Percentiles rank a stretch among this genome's conserved stretches.
Conservation (phyloP, 2,797 vertebrate genomes). For the Zonotrichia albicollis region DNA sequence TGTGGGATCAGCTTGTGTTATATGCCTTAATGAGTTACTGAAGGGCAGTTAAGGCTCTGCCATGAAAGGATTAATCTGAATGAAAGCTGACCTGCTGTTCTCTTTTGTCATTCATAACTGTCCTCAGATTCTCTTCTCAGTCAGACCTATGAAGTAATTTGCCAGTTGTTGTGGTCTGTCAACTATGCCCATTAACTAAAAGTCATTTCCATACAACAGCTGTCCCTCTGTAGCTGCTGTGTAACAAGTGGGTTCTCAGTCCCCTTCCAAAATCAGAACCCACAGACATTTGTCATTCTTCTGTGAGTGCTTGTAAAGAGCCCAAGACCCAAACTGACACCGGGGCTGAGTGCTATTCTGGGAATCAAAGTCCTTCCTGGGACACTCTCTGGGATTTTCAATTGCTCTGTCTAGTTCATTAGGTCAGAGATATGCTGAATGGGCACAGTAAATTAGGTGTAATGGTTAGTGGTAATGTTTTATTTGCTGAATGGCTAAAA, state of each 20-base stretch:
- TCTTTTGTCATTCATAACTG: constrained; percentile 50
- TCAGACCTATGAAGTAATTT: constrained; percentile 42
- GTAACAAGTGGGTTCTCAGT: not conserved
- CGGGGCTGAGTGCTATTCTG: not conserved
- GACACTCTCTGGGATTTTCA: not conserved
- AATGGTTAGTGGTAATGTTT: not conserved
- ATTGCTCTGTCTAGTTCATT: not conserved
- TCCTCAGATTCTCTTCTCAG: constrained; percentile 10
- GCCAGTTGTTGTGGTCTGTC: constrained; percentile 61
- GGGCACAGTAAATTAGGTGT: not conserved
- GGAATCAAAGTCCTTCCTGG: not conserved
- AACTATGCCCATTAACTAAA: not conserved
- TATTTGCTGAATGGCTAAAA: not conserved
- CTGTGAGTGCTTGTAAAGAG: not conserved
- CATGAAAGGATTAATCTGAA: not conserved
- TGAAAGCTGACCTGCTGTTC: constrained; percentile 50
- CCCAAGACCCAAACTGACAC: not conserved
- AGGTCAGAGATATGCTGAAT: not conserved
- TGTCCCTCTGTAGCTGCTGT: not conserved
- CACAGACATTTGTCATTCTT: not conserved
- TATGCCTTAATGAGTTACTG: not conserved
- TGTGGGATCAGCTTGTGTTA: not conserved
- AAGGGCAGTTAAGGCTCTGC: not conserved
- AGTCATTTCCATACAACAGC: constrained; percentile 41
- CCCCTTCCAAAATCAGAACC: not conserved